Evolutionary conservation across 2,113 vertebrate species (phyloP).

Genomic region (Ictalurus punctatus): DNA sequence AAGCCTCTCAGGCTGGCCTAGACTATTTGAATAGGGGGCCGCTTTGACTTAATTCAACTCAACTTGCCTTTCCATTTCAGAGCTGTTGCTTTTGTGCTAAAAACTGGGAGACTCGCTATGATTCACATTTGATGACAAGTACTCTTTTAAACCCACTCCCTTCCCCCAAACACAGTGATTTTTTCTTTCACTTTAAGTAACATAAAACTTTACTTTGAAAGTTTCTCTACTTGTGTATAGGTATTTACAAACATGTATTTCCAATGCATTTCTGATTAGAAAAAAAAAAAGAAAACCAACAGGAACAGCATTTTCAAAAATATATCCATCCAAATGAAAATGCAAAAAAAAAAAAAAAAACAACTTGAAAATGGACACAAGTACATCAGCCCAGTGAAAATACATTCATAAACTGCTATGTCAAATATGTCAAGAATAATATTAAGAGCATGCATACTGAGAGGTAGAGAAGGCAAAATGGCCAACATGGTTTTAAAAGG

Average conservation of each 20-base stretch:
- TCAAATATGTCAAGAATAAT: not conserved
- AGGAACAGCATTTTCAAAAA: not conserved
- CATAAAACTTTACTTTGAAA: not conserved
- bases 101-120: slow-evolving; percentile 7
- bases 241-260: not conserved
- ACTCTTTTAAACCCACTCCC: not conserved
- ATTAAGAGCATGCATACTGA: not conserved
- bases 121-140: slow-evolving; percentile 22
- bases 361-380: not conserved
- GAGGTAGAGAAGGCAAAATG: not conserved
- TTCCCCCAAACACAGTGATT: not conserved
- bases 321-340: not conserved
- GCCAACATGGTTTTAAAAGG: not conserved
- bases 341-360: not conserved
- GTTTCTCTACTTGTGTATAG: not conserved
- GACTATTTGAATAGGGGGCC: slow-evolving; percentile 62
- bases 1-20: slow-evolving; percentile 47
- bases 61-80: slow-evolving; percentile 53
- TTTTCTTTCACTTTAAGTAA: not conserved
- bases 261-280: not conserved
- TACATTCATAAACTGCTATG: not conserved
- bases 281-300: not conserved
- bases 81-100: slow-evolving; percentile 55
- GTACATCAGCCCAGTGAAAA: not conserved
- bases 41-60: slow-evolving; percentile 46